Evolutionary conservation across 2,113 vertebrate species (phyloP).

Genomic region (Proterorhinus semilunaris): DNA sequence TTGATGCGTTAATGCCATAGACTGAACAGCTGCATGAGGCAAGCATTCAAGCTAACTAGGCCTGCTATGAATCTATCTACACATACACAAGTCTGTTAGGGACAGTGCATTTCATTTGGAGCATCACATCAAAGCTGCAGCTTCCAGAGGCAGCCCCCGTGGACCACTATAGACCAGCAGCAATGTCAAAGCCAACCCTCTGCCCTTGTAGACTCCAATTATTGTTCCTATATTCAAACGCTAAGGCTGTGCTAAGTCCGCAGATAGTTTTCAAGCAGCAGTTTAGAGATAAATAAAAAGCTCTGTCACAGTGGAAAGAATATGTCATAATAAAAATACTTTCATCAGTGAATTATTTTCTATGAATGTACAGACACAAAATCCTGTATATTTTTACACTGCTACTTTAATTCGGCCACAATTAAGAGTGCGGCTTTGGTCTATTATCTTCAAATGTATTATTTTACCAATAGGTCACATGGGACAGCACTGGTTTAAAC

Average conservation of each 20-base stretch:
- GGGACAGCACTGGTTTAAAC: too few species aligned
- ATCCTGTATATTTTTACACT: too few species aligned
- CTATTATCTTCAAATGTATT: too few species aligned
- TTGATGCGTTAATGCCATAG: not conserved
- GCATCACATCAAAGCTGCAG: slow-evolving; percentile 7
- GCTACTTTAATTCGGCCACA: too few species aligned
- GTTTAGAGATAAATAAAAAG: not conserved
- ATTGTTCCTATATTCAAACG: not conserved
- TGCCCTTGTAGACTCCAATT: slow-evolving; percentile 7
- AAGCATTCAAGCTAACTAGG: slow-evolving; percentile 1
- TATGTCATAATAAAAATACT: too few species aligned
- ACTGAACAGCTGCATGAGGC: slow-evolving; percentile 5
- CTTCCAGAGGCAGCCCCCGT: not conserved
- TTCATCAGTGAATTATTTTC: too few species aligned
- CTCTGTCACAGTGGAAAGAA: not conserved
- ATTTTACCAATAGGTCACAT: too few species aligned
- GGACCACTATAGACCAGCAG: slow-evolving; percentile 5
- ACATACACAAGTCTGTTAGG: not conserved
- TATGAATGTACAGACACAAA: too few species aligned
- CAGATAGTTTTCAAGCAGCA: not conserved
- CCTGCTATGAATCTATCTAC: not conserved
- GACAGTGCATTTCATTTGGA: slow-evolving; percentile 8
- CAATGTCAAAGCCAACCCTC: slow-evolving; percentile 2
- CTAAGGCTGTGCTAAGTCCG: not conserved
- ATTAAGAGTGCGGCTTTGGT: too few species aligned